Conservation (phyloP, 2,113 vertebrate genomes). For the Labeo catla region DNA sequence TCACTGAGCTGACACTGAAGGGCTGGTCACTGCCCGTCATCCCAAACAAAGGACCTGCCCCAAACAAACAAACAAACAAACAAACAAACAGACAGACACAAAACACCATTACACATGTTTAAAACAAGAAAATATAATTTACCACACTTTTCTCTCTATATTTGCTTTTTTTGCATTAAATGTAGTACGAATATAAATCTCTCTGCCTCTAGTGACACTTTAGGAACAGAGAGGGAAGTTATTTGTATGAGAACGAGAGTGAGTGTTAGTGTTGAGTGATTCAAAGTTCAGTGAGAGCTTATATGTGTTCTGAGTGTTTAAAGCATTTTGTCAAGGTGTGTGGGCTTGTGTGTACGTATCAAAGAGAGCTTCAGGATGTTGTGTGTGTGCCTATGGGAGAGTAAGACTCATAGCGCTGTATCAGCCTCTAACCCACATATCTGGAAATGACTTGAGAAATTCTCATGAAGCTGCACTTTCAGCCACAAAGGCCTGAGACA, state of each 20-base stretch:
- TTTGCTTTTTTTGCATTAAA: neutral
- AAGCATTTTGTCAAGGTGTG: slow-evolving; percentile 6
- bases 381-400: neutral
- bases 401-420: neutral
- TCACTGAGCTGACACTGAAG: slow-evolving; percentile 87
- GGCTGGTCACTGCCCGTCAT: slow-evolving; percentile 82
- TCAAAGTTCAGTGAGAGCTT: slow-evolving; percentile 1
- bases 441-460: neutral
- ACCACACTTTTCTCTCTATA: neutral
- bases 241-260: neutral
- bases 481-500: neutral
- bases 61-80: no score
- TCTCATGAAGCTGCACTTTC: neutral
- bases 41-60: slow-evolving; percentile 86
- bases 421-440: neutral
- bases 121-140: no score
- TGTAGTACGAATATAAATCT: neutral
- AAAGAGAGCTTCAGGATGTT: neutral
- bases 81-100: slow-evolving; percentile 28
- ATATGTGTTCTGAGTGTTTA: neutral
- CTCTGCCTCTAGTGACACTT: neutral
- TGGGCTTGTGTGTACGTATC: slow-evolving; percentile 5
- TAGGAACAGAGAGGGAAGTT: neutral
- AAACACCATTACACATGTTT: neutral
- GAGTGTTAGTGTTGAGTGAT: neutral